Evolutionary conservation across 2,797 vertebrate species (phyloP).

Genomic region (Tragopan temminckii): DNA sequence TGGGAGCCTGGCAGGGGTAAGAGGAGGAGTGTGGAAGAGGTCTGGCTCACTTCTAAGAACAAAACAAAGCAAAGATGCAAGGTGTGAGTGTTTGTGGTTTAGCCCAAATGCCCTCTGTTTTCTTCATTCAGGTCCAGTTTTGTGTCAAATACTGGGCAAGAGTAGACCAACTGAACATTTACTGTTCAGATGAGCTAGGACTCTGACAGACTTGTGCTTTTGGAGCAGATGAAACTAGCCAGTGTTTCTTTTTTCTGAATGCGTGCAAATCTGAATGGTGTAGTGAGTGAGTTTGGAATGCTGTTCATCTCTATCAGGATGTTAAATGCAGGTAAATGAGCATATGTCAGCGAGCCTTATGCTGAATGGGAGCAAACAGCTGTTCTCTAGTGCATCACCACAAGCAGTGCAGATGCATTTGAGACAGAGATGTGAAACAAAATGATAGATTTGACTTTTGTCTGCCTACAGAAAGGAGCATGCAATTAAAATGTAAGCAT

Average conservation of each 20-base stretch:
- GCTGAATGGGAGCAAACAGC: slow-evolving; percentile 4
- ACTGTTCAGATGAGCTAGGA: background rate
- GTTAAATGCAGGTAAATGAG: slow-evolving; percentile 35
- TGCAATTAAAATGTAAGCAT: slow-evolving; percentile 36
- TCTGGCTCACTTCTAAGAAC: background rate
- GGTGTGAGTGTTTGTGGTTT: background rate
- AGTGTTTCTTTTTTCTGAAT: background rate
- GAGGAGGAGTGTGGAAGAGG: background rate
- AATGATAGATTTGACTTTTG: slow-evolving; percentile 41
- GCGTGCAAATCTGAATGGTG: background rate
- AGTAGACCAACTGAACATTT: background rate
- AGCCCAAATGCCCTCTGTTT: background rate
- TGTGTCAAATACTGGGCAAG: background rate
- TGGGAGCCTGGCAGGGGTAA: background rate
- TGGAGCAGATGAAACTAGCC: background rate
- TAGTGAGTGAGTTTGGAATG: background rate
- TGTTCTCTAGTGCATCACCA: background rate
- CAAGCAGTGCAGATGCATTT: slow-evolving; percentile 35
- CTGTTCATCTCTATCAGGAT: background rate
- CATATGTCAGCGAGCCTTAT: background rate
- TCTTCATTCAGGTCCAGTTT: background rate
- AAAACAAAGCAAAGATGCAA: background rate
- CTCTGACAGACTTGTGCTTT: background rate
- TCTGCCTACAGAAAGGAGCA: slow-evolving; percentile 37
- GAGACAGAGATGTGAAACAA: slow-evolving; percentile 40